Evolutionary conservation across 1,140 invertebrate genomes (phyloP), one percentile per base, ranked within the genome.

Genomic region (Monomorium pharaonis): DNA sequence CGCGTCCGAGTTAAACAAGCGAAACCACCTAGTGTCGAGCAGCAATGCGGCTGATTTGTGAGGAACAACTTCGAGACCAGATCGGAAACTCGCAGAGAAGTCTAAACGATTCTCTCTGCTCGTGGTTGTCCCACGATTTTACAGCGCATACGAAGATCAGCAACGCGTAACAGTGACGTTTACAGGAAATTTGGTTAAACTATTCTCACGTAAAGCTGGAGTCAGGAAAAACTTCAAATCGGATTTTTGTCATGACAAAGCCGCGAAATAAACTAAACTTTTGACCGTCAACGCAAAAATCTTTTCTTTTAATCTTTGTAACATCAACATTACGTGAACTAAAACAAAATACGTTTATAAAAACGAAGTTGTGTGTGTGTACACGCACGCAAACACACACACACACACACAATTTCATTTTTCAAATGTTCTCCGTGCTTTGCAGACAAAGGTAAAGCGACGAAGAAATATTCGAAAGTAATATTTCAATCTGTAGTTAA

Each of bases 1-100:
- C 16, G 30, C 44, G 24, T 21, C 21, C 4, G 33, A 85, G 74
- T 77, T 85, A 77, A 85, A 85, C 58, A 63, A 78, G 74, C 44
- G 72, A 85, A 85, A 85, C 83, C 72, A 76, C 33, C 37, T 54
- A 47, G 58, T 78, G 58, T 84, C 58, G 72, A 77, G 74, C 72
- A 47, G 72, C 51, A 84, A 84, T 44, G 72, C 18, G 24, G 58
- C 58, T 76, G 72, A 85, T 85, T 85, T 65, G 72, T 74, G 58
- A 78, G 83, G 44, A 77, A 44, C 72, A 84, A 84, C 81, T 84
- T 62, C n/a, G 56, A 51, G 42, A 14, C 56, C 42, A 51, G 47
- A 37, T 42, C 47, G 77, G 37, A 27, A 85, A 76, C 47, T 85
- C n/a, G 24, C 49, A 30, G 47, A 67, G 84, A 80, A 67, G 42